A percentile compares a stretch with the other conserved stretches of the same genome.
Conservation (phyloP, 30 jellyfish, hydroid and myxozoan species). For the Cassiopea andromeda region DNA sequence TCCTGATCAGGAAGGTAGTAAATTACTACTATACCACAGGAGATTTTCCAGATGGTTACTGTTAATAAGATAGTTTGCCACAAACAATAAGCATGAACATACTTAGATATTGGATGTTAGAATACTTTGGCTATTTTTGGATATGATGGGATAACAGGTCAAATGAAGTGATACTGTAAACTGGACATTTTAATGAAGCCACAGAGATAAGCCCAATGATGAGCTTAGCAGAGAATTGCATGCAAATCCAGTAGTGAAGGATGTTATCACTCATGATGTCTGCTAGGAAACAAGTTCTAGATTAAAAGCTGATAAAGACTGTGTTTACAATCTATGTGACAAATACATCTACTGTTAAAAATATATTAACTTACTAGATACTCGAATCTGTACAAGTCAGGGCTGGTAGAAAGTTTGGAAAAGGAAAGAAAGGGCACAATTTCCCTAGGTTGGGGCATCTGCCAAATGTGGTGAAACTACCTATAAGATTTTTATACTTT, state of each 20-base stretch:
- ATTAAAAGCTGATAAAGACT: neutral
- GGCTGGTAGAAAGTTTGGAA: too few species aligned
- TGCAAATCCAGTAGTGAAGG: neutral
- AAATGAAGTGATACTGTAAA: neutral
- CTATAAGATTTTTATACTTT: too few species aligned
- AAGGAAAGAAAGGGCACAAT: too few species aligned
- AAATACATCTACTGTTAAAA: too few species aligned
- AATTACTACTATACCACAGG: neutral
- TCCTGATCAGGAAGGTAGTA: neutral
- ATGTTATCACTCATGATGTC: neutral
- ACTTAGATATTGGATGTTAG: neutral
- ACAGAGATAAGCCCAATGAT: neutral
- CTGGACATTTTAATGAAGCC: neutral
- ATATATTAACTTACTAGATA: too few species aligned
- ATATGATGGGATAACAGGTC: neutral
- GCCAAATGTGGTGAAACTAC: too few species aligned
- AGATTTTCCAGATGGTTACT: neutral
- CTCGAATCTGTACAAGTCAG: too few species aligned
- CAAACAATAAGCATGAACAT: neutral
- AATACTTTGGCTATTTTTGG: constrained; percentile 4
- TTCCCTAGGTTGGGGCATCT: too few species aligned
- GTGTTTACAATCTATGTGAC: too few species aligned
- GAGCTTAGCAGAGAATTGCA: neutral
- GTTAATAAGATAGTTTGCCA: neutral
- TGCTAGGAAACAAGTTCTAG: neutral